A percentile compares a stretch with the other conserved stretches of the same genome.
These are phyloP conservation scores for Cerastis leucographa DNA, from an alignment of 2,888 invertebrate genomes.

Conservation along the genomic window DNA sequence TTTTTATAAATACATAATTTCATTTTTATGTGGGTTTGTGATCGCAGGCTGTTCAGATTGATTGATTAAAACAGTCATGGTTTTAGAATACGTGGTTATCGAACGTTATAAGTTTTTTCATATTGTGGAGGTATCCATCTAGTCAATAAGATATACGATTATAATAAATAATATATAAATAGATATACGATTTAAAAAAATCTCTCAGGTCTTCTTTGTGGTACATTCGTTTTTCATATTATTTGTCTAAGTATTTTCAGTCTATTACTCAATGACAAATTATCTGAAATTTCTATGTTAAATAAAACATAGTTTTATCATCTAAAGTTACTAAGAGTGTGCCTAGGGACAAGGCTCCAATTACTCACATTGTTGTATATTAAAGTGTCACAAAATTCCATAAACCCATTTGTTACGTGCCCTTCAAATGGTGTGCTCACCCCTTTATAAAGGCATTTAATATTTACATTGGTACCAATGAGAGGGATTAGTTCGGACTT, in stretches of 20 bases:
- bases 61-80: neutral
- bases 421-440: conserved; percentile 77
- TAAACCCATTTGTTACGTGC: conserved; percentile 78
- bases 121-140: too few species aligned
- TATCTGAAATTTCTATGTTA: neutral
- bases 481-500: conserved; percentile 70
- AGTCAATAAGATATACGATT: too few species aligned
- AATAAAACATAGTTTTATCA: conserved; percentile 25
- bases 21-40: neutral
- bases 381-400: conserved; percentile 76
- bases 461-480: conserved; percentile 74
- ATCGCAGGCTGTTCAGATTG: too few species aligned
- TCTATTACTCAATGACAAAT: neutral
- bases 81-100: neutral
- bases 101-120: too few species aligned
- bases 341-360: conserved; percentile 68
- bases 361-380: conserved; percentile 74
- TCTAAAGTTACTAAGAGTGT: conserved; percentile 21
- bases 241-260: neutral
- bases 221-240: neutral
- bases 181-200: too few species aligned
- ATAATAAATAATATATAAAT: too few species aligned
- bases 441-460: conserved; percentile 77
- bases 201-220: too few species aligned
- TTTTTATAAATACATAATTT: neutral